Percentiles rank a stretch among this genome's conserved stretches.
Conservation (phyloP, 2,113 vertebrate species). For the Labrus mixtus region DNA sequence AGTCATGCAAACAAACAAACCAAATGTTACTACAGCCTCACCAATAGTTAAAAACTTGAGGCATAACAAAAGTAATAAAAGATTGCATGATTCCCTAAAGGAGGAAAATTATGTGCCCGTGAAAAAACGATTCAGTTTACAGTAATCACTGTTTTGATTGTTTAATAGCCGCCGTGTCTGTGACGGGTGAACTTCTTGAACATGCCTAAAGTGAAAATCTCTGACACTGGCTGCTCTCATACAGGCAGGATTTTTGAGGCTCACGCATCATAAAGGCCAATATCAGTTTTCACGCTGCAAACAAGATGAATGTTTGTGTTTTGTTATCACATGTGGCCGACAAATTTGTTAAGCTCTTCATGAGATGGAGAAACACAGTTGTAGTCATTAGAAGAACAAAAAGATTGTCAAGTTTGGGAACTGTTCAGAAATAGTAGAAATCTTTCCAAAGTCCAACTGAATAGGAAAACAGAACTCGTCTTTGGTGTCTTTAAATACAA, state of each 20-base stretch:
- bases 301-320: background rate
- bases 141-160: background rate
- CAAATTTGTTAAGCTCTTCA: too few species aligned
- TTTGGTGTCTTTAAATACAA: too few species aligned
- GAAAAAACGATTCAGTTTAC: background rate
- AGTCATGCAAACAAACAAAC: too few species aligned
- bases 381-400: background rate
- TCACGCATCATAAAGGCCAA: background rate
- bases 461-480: too few species aligned
- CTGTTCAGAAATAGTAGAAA: background rate
- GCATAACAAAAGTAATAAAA: too few species aligned
- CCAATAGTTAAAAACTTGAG: too few species aligned
- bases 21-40: too few species aligned
- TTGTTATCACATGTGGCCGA: background rate
- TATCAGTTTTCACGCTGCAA: background rate
- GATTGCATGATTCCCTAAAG: too few species aligned
- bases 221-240: background rate
- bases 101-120: background rate
- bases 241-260: background rate
- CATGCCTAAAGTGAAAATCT: background rate
- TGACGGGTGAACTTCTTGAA: constrained; percentile 3
- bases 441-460: too few species aligned
- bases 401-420: background rate
- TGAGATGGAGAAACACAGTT: background rate
- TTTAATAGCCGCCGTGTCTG: background rate